phyloP scores from a whole-genome alignment of 2,113 vertebrate species.

The Chaetops frenatus region DNA sequence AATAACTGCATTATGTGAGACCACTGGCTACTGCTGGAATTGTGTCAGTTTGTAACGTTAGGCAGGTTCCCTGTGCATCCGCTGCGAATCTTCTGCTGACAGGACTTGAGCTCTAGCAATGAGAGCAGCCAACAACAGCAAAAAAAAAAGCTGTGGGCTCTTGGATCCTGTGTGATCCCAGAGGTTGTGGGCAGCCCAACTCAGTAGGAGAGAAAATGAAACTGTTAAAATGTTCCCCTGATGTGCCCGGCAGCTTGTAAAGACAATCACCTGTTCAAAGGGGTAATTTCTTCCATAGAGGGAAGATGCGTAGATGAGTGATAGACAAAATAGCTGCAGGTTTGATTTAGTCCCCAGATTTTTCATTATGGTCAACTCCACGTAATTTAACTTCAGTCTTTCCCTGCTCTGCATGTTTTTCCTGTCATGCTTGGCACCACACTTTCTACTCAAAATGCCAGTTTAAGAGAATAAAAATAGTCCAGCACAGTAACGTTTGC shows the following conservation, averaged over 20 bases:
- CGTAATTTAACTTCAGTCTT: background rate
- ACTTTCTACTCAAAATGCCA: background rate
- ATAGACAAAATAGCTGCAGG: background rate
- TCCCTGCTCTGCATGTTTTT: background rate
- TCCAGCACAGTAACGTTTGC: background rate
- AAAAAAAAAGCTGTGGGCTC: background rate
- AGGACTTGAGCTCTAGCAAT: background rate
- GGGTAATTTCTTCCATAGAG: background rate
- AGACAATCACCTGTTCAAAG: background rate
- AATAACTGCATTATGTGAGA: slow-evolving; percentile 44
- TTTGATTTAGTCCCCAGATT: background rate
- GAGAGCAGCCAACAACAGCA: background rate
- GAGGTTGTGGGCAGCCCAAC: background rate
- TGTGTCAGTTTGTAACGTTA: background rate
- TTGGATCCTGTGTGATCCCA: background rate
- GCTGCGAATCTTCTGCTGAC: slow-evolving; percentile 17
- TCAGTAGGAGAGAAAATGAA: background rate
- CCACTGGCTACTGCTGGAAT: slow-evolving; percentile 21
- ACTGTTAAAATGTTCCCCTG: background rate
- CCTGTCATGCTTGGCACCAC: background rate
- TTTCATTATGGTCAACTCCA: background rate
- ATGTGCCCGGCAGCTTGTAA: background rate
- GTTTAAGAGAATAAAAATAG: background rate
- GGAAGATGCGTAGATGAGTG: background rate
- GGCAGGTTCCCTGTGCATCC: slow-evolving; percentile 4